Evolutionary conservation across 2,113 vertebrate genomes (phyloP), one percentile per base, ranked within the genome.

Genomic region (Pterophyllum scalare): DNA sequence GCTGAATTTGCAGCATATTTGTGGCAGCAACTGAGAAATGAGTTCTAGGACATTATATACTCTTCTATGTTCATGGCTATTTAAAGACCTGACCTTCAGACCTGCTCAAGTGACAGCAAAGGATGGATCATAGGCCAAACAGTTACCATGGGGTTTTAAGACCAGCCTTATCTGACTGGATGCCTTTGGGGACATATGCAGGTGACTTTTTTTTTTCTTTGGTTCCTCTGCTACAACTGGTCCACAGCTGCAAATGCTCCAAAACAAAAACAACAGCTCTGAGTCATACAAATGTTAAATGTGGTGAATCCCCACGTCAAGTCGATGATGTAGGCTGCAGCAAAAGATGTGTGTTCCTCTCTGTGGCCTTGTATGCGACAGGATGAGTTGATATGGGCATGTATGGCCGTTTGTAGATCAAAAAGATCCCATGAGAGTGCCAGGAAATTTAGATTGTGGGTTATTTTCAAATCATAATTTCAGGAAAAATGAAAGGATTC

Each of bases 191-290:
- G 61, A 31, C 31, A 35, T 22, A 10, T 65, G 79, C 87, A 85
- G 82, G 87, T 92, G 87, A 61, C 40, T 46, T 46, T 46, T 14
- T 5, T 5, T 3, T 7, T 20, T 19, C 7, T 2, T 52, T 49
- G 5, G 85, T 83, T 86, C 72, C 64, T 79, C 24, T 86, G 17
- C n/a, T 60, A 11, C 57, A 82, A 89, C 80, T 72, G 24, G 49
- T n/a, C 15, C 81, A 82, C 92, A 92, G 90, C 90, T 91, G 86
- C 89, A 83, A 77, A 87, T 24, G 46, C 22, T 85, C 22, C 49
- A 26, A 80, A 84, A 84, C 76, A 88, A 87, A 82, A 72, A 59
- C 62, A 3, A 40, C 17, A 15, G 59, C 26, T 78, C 70, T 88
- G 89, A 92, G 64, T 91, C 91, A 90, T 58, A 80, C 62, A 67